Percentiles rank a stretch among this genome's conserved stretches.
These are phyloP conservation scores for Solea senegalensis DNA, from an alignment of 2,113 vertebrate genomes.

Conservation along the genomic window DNA sequence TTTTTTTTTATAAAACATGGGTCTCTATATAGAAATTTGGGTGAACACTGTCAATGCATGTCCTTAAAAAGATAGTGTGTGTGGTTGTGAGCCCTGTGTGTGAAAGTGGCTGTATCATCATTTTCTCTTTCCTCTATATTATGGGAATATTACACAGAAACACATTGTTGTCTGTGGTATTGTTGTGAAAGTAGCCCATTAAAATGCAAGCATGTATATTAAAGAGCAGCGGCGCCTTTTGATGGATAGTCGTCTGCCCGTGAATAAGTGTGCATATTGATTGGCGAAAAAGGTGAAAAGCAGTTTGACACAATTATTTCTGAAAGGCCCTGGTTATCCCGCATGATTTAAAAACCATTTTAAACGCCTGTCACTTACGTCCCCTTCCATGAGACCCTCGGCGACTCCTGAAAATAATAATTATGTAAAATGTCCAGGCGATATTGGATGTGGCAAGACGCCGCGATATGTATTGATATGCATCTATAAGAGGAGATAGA, in stretches of 20 bases:
- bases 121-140: slow-evolving; percentile 51
- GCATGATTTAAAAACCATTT: slow-evolving; percentile 83
- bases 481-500: slow-evolving; percentile 71
- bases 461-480: slow-evolving; percentile 73
- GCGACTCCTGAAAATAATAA: slow-evolving; percentile 83
- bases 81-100: slow-evolving; percentile 14
- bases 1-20: too few species aligned
- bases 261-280: slow-evolving; percentile 85
- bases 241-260: slow-evolving; percentile 77
- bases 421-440: slow-evolving; percentile 83
- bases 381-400: slow-evolving; percentile 78
- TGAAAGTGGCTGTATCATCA: slow-evolving; percentile 76
- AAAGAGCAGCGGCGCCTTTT: slow-evolving; percentile 81
- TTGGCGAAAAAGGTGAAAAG: slow-evolving; percentile 84
- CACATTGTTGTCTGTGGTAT: slow-evolving; percentile 79
- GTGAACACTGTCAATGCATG: too few species aligned
- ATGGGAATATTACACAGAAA: slow-evolving; percentile 72
- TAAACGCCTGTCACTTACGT: slow-evolving; percentile 84
- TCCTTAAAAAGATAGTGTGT: neutral
- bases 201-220: slow-evolving; percentile 86
- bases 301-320: slow-evolving; percentile 86
- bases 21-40: too few species aligned
- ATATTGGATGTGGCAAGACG: slow-evolving; percentile 75
- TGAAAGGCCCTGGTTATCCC: slow-evolving; percentile 79
- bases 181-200: slow-evolving; percentile 83